Evolutionary conservation across 2,113 vertebrate genomes (phyloP), one percentile per base, ranked within the genome.

Genomic region (Psettodes erumei): DNA sequence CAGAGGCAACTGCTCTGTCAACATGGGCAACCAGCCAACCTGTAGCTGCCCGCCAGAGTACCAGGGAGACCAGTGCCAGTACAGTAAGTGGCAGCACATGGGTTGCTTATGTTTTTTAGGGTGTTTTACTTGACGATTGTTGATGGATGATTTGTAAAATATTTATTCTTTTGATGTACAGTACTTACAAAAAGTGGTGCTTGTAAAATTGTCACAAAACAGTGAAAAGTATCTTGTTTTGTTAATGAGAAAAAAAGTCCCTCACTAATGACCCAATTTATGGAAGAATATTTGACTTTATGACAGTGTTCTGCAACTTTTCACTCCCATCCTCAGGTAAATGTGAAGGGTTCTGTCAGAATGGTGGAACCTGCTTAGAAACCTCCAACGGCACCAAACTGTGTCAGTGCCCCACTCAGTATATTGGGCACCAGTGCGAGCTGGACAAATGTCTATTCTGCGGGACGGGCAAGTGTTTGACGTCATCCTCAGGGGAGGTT

Each of bases 41-140:
- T 99, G 98, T 82, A 95, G 93, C 78, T 99, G 97, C 88, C 86
- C 62, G 0, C 58, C 88, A 0, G 91, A 91, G 68, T 97, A 94
- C 93, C 93, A 92, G 47, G 98, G 97, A 1, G 97, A 98, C 92
- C 95, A 94, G 87, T 99, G 98, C 94, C 96, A 98, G 91, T 98
- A 95, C 94, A 94, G 97, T 99, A 90, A 96, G 98, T 96, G 79
- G 40, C 42, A 33, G n/a, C 16, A 66, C 21, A 55, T 43, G n/a
- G n/a, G 30, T 32, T 0, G 21, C 32, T 50, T 28, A 37, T 30
- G 23, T 13, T 6, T 55, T 32, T 3, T 5, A 35, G 8, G 40
- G 19, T 15, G n/a, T n/a, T n/a, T 61, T 18, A 19, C 27, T 25
- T 2, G 4, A 40, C 32, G 33, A 18, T 6, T n/a, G n/a, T n/a